Conservation (phyloP, 1,140 invertebrate genomes). For the Amyelois transitella region DNA sequence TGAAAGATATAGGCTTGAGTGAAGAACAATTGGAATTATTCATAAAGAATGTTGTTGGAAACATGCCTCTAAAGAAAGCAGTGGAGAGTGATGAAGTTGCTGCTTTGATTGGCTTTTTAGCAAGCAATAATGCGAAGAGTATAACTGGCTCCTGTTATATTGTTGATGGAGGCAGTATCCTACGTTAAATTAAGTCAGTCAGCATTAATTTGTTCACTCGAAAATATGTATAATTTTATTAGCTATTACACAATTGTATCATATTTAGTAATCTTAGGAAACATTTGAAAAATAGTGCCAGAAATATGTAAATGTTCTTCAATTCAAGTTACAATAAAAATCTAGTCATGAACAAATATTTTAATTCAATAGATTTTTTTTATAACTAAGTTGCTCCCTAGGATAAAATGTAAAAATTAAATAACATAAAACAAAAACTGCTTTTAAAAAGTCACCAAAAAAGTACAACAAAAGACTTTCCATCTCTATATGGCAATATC, state of each 20-base stretch:
- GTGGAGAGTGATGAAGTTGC: slow-evolving; percentile 85
- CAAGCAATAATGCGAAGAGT: slow-evolving; percentile 83
- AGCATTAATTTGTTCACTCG: too few species aligned
- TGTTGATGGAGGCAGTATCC: slow-evolving; percentile 82
- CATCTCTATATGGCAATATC: slow-evolving; percentile 23
- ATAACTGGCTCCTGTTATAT: slow-evolving; percentile 84
- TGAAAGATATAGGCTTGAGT: slow-evolving; percentile 48
- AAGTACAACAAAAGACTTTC: not conserved
- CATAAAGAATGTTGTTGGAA: slow-evolving; percentile 80
- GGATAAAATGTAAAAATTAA: too few species aligned
- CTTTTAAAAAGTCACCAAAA: not conserved
- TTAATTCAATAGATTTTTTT: too few species aligned
- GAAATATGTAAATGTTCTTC: too few species aligned
- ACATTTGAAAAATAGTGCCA: too few species aligned
- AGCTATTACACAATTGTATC: too few species aligned
- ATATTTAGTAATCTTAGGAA: too few species aligned
- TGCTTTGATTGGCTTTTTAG: slow-evolving; percentile 83
- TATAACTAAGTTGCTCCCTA: too few species aligned
- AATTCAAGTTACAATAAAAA: slow-evolving; percentile 6
- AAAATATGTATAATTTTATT: too few species aligned
- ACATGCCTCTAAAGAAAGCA: slow-evolving; percentile 84
- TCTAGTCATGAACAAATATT: slow-evolving; percentile 13
- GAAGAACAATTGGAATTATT: slow-evolving; percentile 83
- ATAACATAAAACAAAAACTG: too few species aligned
- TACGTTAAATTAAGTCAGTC: slow-evolving; percentile 18